These are phyloP conservation scores for Laupala kohalensis DNA, from an alignment of 1,140 invertebrate genomes.

Conservation along the genomic window DNA sequence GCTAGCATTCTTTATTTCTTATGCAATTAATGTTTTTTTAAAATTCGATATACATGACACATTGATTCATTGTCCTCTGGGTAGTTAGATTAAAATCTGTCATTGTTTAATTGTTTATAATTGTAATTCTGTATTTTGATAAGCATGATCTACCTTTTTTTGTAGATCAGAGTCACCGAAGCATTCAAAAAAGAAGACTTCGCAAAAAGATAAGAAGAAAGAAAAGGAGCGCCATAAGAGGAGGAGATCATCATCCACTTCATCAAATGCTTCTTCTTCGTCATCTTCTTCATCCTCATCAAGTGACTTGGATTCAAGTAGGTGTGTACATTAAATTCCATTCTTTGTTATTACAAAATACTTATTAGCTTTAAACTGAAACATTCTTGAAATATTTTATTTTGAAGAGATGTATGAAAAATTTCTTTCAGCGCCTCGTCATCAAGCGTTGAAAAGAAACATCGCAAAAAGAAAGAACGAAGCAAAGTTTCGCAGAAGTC, in stretches of 20 bases:
- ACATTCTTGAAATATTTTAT: too few species aligned
- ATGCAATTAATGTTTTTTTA: not conserved
- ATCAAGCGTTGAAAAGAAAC: slow-evolving; percentile 6
- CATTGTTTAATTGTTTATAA: not conserved
- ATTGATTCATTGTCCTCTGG: not conserved
- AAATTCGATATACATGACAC: not conserved
- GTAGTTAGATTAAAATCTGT: not conserved
- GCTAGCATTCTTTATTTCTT: not conserved
- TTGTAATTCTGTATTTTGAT: not conserved
- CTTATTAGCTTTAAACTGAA: too few species aligned
- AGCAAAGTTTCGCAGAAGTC: slow-evolving; percentile 1
- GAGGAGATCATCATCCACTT: slow-evolving; percentile 9
- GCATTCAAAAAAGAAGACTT: slow-evolving; percentile 13
- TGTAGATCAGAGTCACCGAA: slow-evolving; percentile 15
- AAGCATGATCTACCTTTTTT: not conserved
- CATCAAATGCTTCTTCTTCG: not conserved
- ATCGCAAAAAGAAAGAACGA: slow-evolving; percentile 10
- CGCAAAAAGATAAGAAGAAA: slow-evolving; percentile 15
- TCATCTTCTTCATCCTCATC: slow-evolving; percentile 7
- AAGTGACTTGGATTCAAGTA: slow-evolving; percentile 14
- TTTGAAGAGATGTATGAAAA: too few species aligned
- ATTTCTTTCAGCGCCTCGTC: slow-evolving; percentile 9
- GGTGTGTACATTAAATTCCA: slow-evolving; percentile 6
- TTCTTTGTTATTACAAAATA: too few species aligned
- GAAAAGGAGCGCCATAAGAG: slow-evolving; percentile 15